Evolutionary conservation across 1,140 invertebrate species (phyloP).

Genomic region (Neodiprion pinetum): DNA sequence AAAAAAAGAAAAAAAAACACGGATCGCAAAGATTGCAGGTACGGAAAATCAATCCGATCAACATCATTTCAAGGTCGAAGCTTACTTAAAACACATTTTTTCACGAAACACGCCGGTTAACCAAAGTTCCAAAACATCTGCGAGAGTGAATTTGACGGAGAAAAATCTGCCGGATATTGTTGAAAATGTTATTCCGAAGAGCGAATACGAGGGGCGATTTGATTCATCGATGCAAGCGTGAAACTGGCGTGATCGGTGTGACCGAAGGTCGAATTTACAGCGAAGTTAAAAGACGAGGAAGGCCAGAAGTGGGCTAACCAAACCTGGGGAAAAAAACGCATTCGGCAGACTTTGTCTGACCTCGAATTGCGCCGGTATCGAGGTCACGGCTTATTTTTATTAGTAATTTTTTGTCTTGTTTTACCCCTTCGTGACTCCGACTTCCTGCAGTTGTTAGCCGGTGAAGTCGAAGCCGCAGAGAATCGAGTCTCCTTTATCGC

Average conservation of each 20-base stretch:
- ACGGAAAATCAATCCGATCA: no score
- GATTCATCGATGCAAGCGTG: neutral
- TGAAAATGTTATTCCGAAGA: neutral
- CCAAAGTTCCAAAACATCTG: no score
- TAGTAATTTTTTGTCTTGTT: neutral
- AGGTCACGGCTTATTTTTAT: neutral
- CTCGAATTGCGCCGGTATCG: neutral
- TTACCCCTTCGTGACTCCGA: neutral
- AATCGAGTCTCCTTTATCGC: no score
- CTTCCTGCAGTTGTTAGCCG: neutral
- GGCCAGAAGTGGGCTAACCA: neutral
- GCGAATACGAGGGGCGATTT: neutral
- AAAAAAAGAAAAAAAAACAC: no score
- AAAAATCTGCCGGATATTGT: no score
- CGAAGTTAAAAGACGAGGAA: neutral
- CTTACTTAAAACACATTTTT: no score
- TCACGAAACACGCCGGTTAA: no score
- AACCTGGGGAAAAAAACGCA: neutral
- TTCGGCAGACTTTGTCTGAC: neutral
- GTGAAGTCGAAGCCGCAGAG: neutral
- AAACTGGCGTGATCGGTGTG: no score
- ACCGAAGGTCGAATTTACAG: neutral
- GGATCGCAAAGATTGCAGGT: no score
- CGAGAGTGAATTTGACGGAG: no score
- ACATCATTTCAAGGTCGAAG: no score